These are phyloP conservation scores for Sander vitreus DNA, from an alignment of 2,113 vertebrate species.

Conservation along the genomic window DNA sequence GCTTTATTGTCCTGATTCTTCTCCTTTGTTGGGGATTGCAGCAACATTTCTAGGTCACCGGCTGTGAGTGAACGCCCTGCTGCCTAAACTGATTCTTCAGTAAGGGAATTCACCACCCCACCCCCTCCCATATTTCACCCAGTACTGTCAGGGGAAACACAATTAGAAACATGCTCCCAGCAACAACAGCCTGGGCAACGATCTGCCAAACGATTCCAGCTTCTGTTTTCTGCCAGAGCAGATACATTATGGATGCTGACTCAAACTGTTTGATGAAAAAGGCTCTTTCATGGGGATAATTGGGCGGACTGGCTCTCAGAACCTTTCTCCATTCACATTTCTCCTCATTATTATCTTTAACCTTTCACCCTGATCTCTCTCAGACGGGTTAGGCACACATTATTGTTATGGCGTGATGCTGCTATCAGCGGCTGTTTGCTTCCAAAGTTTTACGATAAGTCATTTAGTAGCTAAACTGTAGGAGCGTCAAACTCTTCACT, in stretches of 20 bases:
- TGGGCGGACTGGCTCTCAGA: slow-evolving; percentile 34
- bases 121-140: slow-evolving; percentile 25
- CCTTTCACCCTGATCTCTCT: slow-evolving; percentile 19
- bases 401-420: neutral
- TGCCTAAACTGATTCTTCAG: slow-evolving; percentile 54
- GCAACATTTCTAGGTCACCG: slow-evolving; percentile 75
- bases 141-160: slow-evolving; percentile 17
- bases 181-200: slow-evolving; percentile 35
- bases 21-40: slow-evolving; percentile 61
- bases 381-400: slow-evolving; percentile 23
- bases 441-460: neutral
- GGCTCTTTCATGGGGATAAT: slow-evolving; percentile 55
- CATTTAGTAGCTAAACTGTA: neutral
- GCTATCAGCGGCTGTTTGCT: neutral
- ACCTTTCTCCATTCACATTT: slow-evolving; percentile 30
- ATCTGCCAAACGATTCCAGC: slow-evolving; percentile 36
- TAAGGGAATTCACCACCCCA: slow-evolving; percentile 28
- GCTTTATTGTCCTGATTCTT: slow-evolving; percentile 67
- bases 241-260: slow-evolving; percentile 54
- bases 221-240: slow-evolving; percentile 51
- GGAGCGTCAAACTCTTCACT: neutral
- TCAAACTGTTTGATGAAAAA: slow-evolving; percentile 25
- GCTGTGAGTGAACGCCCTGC: slow-evolving; percentile 57
- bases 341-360: slow-evolving; percentile 42
- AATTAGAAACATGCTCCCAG: slow-evolving; percentile 47